phyloP scores from a whole-genome alignment of 37 sponge, comb jelly and placozoan genomes.

The Beroe forskalii region DNA sequence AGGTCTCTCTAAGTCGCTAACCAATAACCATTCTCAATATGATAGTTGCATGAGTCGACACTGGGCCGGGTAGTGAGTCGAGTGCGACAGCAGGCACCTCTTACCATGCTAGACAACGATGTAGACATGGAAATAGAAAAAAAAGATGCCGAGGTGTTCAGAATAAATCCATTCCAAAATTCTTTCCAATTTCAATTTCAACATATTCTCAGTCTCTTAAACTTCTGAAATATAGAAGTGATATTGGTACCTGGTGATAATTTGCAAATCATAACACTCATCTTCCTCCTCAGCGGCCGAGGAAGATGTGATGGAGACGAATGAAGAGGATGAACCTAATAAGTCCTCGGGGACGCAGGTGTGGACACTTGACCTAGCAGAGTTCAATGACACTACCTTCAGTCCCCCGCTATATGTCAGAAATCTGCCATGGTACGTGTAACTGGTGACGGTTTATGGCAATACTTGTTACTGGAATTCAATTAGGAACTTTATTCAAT shows the following conservation, averaged over 20 bases:
- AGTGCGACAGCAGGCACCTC: constrained; percentile 37
- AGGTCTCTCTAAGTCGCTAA: no score
- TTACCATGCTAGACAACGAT: constrained; percentile 56
- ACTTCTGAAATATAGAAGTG: no score
- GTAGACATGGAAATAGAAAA: constrained; percentile 51
- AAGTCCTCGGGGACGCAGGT: constrained; percentile 53
- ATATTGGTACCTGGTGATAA: no score
- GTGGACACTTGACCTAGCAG: constrained; percentile 52
- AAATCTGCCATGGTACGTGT: constrained; percentile 83
- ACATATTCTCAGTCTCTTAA: no score
- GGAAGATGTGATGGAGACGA: constrained; percentile 54
- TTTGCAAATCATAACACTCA: no score
- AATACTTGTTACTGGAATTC: no score
- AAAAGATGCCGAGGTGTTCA: constrained; percentile 12
- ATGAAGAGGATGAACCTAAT: constrained; percentile 48
- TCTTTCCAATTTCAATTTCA: no score
- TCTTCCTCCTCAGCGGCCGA: neutral
- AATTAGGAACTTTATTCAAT: no score
- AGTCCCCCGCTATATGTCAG: constrained; percentile 76
- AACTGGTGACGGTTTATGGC: neutral
- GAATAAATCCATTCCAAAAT: no score
- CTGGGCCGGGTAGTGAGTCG: constrained; percentile 66
- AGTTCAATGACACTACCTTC: constrained; percentile 61
- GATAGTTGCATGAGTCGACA: constrained; percentile 60
- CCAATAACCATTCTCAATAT: neutral